These are phyloP conservation scores for Crotalus helleri DNA, from an alignment of 2,113 vertebrate species.

Conservation along the genomic window DNA sequence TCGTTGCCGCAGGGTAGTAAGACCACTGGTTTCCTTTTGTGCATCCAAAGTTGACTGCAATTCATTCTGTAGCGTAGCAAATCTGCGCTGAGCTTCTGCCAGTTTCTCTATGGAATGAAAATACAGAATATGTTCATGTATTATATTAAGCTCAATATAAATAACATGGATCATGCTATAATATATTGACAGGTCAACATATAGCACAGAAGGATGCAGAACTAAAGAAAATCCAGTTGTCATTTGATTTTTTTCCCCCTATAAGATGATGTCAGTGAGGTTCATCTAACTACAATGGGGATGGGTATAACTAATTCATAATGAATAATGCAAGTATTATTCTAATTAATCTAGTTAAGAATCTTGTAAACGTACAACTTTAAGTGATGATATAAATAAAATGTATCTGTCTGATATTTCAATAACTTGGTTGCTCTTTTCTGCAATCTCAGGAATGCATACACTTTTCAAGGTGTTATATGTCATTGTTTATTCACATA, in stretches of 20 bases:
- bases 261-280: neutral
- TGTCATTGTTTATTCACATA: neutral
- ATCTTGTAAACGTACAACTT: neutral
- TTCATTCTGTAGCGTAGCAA: slow-evolving; percentile 93
- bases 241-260: neutral
- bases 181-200: neutral
- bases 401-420: neutral
- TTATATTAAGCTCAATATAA: neutral
- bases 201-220: neutral
- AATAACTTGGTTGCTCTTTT: too few relatives aligned
- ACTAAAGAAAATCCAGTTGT: neutral
- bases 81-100: slow-evolving; percentile 92
- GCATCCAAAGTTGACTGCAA: slow-evolving; percentile 92
- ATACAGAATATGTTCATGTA: neutral
- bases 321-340: neutral
- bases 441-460: neutral
- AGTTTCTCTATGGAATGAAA: slow-evolving; percentile 82
- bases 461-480: neutral
- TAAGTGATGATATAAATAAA: neutral
- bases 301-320: neutral
- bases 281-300: neutral
- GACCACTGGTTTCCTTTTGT: slow-evolving; percentile 84
- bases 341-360: too few relatives aligned
- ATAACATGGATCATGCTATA: neutral
- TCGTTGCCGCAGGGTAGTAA: slow-evolving; percentile 79